Conservation (phyloP, 2,113 vertebrate species). For the Amazona vittata region DNA sequence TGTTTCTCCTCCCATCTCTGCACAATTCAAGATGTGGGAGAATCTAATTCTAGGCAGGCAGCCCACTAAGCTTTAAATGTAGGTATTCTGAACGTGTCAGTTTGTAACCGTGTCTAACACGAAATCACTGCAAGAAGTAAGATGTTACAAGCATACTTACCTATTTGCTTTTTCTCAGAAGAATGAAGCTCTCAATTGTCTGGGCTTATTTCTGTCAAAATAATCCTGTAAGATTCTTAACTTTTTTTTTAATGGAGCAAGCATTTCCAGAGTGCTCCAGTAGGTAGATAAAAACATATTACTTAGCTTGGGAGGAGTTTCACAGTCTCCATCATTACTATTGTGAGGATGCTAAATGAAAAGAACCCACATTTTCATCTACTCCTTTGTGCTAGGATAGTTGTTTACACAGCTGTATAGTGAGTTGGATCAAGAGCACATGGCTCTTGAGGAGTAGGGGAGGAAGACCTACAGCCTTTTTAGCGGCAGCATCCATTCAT, state of each 20-base stretch:
- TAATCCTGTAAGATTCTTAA: background rate
- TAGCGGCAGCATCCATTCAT: background rate
- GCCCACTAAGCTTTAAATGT: background rate
- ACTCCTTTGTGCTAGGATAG: background rate
- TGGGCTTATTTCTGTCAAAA: background rate
- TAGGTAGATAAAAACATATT: background rate
- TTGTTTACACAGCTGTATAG: background rate
- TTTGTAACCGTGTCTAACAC: background rate
- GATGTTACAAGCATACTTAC: background rate
- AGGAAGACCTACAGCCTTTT: background rate
- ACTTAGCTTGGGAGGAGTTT: background rate
- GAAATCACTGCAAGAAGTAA: background rate
- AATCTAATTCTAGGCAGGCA: background rate
- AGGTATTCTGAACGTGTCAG: background rate
- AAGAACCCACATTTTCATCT: background rate
- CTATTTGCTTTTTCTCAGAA: background rate
- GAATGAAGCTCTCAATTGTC: background rate
- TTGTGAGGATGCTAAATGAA: background rate
- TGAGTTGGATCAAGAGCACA: accelerated
- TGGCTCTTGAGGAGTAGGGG: background rate
- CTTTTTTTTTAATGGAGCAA: background rate
- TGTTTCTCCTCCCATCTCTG: background rate
- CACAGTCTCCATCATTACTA: background rate
- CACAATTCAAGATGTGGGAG: background rate
- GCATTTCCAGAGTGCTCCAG: background rate